Evolutionary conservation across 2,888 invertebrate genomes (phyloP).

Genomic region (Aphodius granarius): DNA sequence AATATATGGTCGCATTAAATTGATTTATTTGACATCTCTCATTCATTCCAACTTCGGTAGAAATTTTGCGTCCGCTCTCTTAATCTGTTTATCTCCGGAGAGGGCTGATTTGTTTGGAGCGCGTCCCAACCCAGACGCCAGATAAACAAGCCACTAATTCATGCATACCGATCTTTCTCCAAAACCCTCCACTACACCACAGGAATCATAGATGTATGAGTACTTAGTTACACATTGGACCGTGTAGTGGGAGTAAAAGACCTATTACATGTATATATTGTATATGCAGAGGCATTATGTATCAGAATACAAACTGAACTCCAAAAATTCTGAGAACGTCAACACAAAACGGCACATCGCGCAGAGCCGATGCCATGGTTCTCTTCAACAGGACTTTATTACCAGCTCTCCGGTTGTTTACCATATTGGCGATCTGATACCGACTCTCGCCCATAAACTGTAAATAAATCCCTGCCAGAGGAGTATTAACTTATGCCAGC

Average conservation of each 20-base stretch:
- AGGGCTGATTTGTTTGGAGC: constrained; percentile 9
- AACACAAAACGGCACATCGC: neutral
- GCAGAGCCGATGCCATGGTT: neutral
- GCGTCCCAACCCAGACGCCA: neutral
- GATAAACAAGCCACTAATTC: neutral
- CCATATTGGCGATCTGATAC: neutral
- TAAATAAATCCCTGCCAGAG: neutral
- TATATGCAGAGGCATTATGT: too few relatives aligned
- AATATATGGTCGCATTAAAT: constrained; percentile 24
- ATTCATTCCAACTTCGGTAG: constrained; percentile 18
- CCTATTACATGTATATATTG: too few relatives aligned
- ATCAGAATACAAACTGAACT: too few relatives aligned
- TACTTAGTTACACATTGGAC: too few relatives aligned
- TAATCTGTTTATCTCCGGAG: constrained; percentile 10
- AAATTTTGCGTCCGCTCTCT: constrained; percentile 7
- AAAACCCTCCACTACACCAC: neutral
- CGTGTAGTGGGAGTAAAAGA: too few relatives aligned
- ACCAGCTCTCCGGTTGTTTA: neutral
- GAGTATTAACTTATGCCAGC: neutral
- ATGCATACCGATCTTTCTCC: neutral
- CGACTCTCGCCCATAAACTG: neutral
- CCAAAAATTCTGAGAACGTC: neutral
- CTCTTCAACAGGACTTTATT: neutral
- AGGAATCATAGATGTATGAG: neutral
- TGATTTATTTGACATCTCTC: constrained; percentile 22